Evolutionary conservation across 2,888 invertebrate species (phyloP).

Genomic region (Pyralis farinalis): DNA sequence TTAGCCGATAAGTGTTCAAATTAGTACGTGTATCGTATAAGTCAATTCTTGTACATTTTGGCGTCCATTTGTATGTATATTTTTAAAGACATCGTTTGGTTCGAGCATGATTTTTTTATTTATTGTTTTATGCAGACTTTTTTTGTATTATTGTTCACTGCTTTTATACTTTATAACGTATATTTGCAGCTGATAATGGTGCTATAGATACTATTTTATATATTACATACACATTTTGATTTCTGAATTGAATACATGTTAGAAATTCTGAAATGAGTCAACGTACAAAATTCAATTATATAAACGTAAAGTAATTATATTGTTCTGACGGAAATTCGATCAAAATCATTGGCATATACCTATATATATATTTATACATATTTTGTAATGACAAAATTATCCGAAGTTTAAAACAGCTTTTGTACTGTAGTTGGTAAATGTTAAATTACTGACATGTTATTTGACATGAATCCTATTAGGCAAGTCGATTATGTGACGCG

Average conservation of each 20-base stretch:
- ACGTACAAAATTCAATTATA: slow-evolving; percentile 34
- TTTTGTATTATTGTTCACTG: slow-evolving; percentile 32
- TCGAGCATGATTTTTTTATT: slow-evolving; percentile 18
- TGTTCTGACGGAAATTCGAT: slow-evolving; percentile 5
- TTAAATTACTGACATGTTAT: background rate
- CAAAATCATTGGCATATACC: background rate
- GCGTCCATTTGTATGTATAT: slow-evolving; percentile 52
- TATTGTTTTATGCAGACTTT: slow-evolving; percentile 16
- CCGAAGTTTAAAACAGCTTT: background rate
- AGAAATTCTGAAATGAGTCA: slow-evolving; percentile 25
- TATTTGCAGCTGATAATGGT: slow-evolving; percentile 75
- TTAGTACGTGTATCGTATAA: slow-evolving; percentile 62
- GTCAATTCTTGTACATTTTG: slow-evolving; percentile 71
- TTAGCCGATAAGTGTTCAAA: slow-evolving; percentile 79
- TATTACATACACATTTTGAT: slow-evolving; percentile 30
- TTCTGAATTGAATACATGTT: slow-evolving; percentile 21
- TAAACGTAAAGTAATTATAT: slow-evolving; percentile 8
- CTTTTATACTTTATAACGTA: slow-evolving; percentile 48
- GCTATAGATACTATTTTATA: slow-evolving; percentile 56
- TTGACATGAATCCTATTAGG: slow-evolving; percentile 15
- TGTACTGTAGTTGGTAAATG: background rate
- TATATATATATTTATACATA: background rate
- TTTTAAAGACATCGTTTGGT: slow-evolving; percentile 22
- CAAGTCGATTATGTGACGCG: slow-evolving; percentile 10
- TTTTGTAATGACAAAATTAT: background rate